phyloP scores from a whole-genome alignment of 2,113 vertebrate genomes.

The Syngnathus scovelli region DNA sequence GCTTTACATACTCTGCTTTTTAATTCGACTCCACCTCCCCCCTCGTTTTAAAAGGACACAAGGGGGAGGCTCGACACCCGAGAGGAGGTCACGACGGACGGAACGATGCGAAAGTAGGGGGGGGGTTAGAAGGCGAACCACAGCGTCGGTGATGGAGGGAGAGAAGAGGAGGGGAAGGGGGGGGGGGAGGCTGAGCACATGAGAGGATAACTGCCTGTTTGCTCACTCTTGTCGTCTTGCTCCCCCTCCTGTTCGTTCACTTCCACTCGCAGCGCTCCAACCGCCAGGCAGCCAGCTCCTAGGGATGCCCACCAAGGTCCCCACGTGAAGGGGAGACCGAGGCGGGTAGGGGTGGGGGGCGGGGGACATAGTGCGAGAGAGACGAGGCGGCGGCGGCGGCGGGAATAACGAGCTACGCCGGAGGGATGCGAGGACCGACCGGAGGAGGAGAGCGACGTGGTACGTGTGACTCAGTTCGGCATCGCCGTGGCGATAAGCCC shows the following conservation, averaged over 20 bases:
- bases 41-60: constrained; percentile 48
- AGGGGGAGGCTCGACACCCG: constrained; percentile 35
- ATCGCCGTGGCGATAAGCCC: constrained; percentile 52
- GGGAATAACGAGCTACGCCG: constrained; percentile 43
- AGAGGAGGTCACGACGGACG: constrained; percentile 62
- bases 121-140: constrained; percentile 17
- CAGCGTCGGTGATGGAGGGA: constrained; percentile 6
- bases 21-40: constrained; percentile 68
- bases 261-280: constrained; percentile 59
- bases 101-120: constrained; percentile 40
- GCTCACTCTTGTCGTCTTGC: constrained; percentile 62
- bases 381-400: constrained; percentile 50
- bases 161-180: not conserved
- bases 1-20: constrained; percentile 73
- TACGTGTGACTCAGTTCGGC: constrained; percentile 64
- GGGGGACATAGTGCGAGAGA: constrained; percentile 16
- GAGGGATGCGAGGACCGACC: constrained; percentile 56
- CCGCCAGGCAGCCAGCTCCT: constrained; percentile 51
- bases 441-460: constrained; percentile 58
- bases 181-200: constrained; percentile 33
- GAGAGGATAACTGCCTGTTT: constrained; percentile 64
- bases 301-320: constrained; percentile 56
- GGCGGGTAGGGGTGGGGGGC: constrained; percentile 18
- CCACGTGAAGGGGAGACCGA: constrained; percentile 60
- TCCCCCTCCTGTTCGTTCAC: constrained; percentile 62